Evolutionary conservation across 2,888 invertebrate genomes (phyloP), one percentile per base, ranked within the genome.

Genomic region (Zele albiditarsus): DNA sequence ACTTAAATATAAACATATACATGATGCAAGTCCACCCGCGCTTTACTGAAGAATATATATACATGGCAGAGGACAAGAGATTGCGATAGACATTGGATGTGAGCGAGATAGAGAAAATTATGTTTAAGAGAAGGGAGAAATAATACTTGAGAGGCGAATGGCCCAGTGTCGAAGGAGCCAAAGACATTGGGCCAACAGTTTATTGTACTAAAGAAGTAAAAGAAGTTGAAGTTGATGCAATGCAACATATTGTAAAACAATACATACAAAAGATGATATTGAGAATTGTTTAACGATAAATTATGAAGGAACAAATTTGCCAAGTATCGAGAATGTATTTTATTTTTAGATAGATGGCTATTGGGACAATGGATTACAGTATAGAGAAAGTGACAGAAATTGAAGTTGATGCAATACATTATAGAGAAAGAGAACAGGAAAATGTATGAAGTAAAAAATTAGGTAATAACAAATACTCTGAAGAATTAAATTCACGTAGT

Each of bases 101-200:
- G 31, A 68, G 20, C 20, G 65, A 33, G 33, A 38, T 23, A 23
- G 33, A 20, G 31, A 31, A 73, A 58, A 38, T 38, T 38, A 38
- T 38, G 38, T 38, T 38, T 38, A 49, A 75, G 49, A 46, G 75
- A 76, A 62, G 73, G 78, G 78, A 75, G 77, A 77, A 78, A 77
- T 76, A 74, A 38, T 38, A 38, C 38, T 38, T 38, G 38, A 70
- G 75, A 71, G 49, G 71, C 67, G 10, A 33, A 12, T 23, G 57
- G n/a, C 20, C 20, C 25, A 46, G 46, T 33, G 31, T 20, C 20
- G 49, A 66, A 58, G 72, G 31, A 33, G 38, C 70, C 14, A 60
- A 60, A 69, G 70, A 71, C 69, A 57, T 49, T 58, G 67, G 60
- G 70, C 46, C n/a, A 46, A 46, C n/a, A 38, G 38, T 4, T 38